Base-by-base conservation (phyloP, 2,888 invertebrate genomes). In the Temnothorax unifasciatus region DNA sequence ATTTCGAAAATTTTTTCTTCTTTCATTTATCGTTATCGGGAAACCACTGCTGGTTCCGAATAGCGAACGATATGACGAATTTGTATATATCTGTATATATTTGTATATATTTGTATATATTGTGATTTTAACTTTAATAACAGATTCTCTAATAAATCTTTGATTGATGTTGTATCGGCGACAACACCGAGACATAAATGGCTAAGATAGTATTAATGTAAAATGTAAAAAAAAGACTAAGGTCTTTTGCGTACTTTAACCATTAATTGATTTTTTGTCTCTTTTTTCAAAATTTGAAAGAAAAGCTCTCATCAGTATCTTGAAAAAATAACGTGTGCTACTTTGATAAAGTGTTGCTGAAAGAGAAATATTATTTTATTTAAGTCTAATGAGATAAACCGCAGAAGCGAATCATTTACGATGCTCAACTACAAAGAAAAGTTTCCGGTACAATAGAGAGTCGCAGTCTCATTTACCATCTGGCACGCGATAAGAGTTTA, bases 391-490 rank as follows among this genome's bases (percentile, higher is more conserved):
- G 29, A 6, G 15, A 44, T 73, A 47, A 74, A 41, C 21, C 47
- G 25, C 25, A 15, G 15, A 9, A 57, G 13, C 34, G 3, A 81
- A 73, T 6, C 21, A 34, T 59, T 57, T 47, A 34, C 8, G 15
- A 71, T 9, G 50, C 2, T 44, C 18, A 21, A 47, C 21, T 34
- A 18, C 44, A 69, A 57, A n/a, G 44, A 73, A 57, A 59, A 73
- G 57, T 73, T 73, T 38, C 34, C 34, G 21, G 79, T 83, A 77
- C 74, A 88, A 89, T 89, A 87, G 79, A 79, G 61, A 79, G 61
- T 18, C 59, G 71, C 64, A 61, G 73, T 82, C 76, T 86, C 81
- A 82, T 88, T 88, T 85, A 85, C 83, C 69, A 76, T 63, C 85
- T 71, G 63, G 34, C 76, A 59, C 25, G 84, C 59, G 73, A 83